Evolutionary conservation across 2,113 vertebrate genomes (phyloP), one percentile per base, ranked within the genome.

Genomic region (Verasper variegatus): DNA sequence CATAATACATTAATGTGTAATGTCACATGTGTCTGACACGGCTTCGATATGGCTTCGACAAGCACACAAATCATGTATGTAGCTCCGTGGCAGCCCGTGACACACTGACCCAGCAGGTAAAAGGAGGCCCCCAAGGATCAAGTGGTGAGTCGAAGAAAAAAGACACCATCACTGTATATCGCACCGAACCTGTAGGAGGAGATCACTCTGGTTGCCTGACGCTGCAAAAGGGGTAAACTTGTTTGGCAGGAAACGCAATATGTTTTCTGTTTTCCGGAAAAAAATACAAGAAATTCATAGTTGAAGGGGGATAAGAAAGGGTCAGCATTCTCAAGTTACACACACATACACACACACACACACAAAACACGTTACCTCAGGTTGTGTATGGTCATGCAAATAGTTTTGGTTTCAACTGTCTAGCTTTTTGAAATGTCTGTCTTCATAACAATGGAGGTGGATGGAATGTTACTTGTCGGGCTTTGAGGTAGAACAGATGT

Each of bases 261-360:
- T 26, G 65, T 84, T 76, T 76, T 65, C 47, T 52, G 55, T 80
- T 83, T 77, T 78, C 51, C 20, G 54, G 49, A 27, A 1, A 31
- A 70, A 42, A 26, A 61, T 35, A 73, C 42, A 81, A 70, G 45
- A 55, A 83, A 82, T 23, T 75, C 27, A 70, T 81, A 79, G 81
- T 94, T 93, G 90, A 92, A 92, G 92, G 94, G 90, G 94, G 89
- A 92, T 91, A 91, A 95, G 62, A 72, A 82, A 78, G 68, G 71
- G 68, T 76, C 82, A 76, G 47, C 26, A 77, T 71, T 74, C 76
- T 83, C 78, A 66, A 49, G 69, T 85, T 79, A 81, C 79, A 80
- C 40, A 56, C 21, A 78, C 65, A 65, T 6, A 42, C 40, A 42
- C 40, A 45, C 11, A 12, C 42, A 15, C 11, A 12, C 42, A 47